Percentiles rank a stretch among this genome's conserved stretches.
These are phyloP conservation scores for Notolabrus celidotus DNA, from an alignment of 2,797 vertebrate species.

Conservation along the genomic window DNA sequence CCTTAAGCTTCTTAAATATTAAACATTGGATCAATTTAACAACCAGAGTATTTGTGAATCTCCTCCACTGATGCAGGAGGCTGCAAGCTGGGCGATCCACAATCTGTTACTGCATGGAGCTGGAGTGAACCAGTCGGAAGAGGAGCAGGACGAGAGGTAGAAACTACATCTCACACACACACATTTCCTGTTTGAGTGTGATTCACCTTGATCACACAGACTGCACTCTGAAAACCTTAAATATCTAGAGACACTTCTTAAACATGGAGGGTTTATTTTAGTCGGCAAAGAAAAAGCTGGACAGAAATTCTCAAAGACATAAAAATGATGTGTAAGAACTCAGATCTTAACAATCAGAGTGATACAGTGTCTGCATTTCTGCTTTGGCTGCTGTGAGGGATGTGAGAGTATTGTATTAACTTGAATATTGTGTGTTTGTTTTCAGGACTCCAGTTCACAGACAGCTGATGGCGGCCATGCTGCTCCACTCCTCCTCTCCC, in stretches of 20 bases:
- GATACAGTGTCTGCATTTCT: neutral
- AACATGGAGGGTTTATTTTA: no score
- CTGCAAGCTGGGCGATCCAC: slow-evolving; percentile 95
- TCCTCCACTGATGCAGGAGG: slow-evolving; percentile 83
- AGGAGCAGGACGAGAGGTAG: slow-evolving; percentile 90
- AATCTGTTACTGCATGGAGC: slow-evolving; percentile 90
- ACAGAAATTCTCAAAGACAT: no score
- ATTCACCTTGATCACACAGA: no score
- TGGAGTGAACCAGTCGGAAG: slow-evolving; percentile 81
- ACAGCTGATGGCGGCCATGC: slow-evolving; percentile 92
- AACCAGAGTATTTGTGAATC: neutral
- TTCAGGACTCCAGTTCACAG: slow-evolving; percentile 91
- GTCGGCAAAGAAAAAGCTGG: no score
- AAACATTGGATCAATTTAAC: neutral
- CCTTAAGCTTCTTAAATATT: no score
- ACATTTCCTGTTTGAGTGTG: no score
- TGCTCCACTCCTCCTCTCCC: slow-evolving; percentile 90
- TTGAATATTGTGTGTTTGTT: neutral
- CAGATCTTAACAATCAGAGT: no score
- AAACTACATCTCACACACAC: neutral
- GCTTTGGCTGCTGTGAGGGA: neutral
- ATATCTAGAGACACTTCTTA: no score
- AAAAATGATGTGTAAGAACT: no score
- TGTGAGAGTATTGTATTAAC: neutral
- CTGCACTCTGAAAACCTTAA: no score